Conservation (phyloP, 2,888 invertebrate genomes). For the Diaprepes abbreviatus region DNA sequence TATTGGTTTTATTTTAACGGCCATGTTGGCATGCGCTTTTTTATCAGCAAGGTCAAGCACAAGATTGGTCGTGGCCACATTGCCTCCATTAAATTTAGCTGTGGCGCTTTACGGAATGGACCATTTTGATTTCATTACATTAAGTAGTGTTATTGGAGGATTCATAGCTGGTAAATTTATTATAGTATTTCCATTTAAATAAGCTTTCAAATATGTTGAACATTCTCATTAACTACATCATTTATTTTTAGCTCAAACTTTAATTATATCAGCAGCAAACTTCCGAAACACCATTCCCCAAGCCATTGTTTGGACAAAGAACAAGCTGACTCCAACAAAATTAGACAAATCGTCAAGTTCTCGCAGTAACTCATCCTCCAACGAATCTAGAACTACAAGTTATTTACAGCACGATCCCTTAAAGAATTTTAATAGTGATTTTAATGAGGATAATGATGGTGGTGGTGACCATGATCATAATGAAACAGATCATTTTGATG, state of each 20-base stretch:
- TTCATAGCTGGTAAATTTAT: conserved; percentile 56
- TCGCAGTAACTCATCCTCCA: not conserved
- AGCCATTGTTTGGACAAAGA: conserved; percentile 48
- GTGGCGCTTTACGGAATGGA: conserved; percentile 59
- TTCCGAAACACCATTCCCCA: conserved; percentile 21
- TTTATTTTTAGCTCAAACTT: conserved; percentile 53
- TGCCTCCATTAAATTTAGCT: conserved; percentile 63
- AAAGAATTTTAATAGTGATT: not conserved
- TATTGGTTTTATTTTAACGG: conserved; percentile 60
- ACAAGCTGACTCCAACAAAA: conserved; percentile 23
- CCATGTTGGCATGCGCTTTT: conserved; percentile 65
- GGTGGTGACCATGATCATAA: conserved; percentile 42
- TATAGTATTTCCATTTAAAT: no score
- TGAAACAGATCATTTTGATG: conserved; percentile 49
- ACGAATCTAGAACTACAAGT: conserved; percentile 4
- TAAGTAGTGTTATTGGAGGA: conserved; percentile 53
- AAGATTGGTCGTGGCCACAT: conserved; percentile 56
- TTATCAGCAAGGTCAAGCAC: conserved; percentile 59
- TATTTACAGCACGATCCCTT: not conserved
- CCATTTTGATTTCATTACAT: conserved; percentile 56
- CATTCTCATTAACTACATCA: conserved; percentile 3
- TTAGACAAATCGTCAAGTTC: not conserved
- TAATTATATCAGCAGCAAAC: conserved; percentile 47
- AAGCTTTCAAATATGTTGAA: not conserved
- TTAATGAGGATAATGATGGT: not conserved